Base-by-base conservation (phyloP, 2,888 invertebrate species). In the Caenorhabditis zanzibari region DNA sequence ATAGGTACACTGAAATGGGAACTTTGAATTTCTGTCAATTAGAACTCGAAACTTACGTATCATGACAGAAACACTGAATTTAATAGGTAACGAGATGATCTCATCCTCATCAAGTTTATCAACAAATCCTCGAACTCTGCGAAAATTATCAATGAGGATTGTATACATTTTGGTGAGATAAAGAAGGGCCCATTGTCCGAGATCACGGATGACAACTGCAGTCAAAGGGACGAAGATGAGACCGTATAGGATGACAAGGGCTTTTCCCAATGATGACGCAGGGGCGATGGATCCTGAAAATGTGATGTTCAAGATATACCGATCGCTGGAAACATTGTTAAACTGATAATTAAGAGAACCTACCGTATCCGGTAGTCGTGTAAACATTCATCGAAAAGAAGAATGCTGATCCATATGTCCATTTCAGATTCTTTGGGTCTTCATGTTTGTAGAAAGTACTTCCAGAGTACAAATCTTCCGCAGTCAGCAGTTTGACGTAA, bases 351-450 rank as follows among this genome's bases (percentile, higher is more conserved):
- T n/a, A n/a, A n/a, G n/a, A n/a, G n/a, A n/a, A 47, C 61, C 4
- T 69, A 88, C 88, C 88, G 77, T 88, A 88, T 72, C 88, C 88
- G 1, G 87, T 86, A 22, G 88, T 87, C 14, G 87, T 88, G 81
- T 85, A 88, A 1, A 88, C 85, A 66, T 86, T 88, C 81, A 85
- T 83, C 19, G 86, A 86, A 44, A 85, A 88, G 81, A 88, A 88
- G 56, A 84, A 73, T 1, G 88, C 86, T 3, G 81, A 77, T 24
- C 82, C 80, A 47, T 86, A 88, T 10, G 87, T 85, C 88, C 88
- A 88, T 66, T 85, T 87, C 49, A 84, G 77, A 19, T 86, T 82
- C 10, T 83, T 74, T 24, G 71, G 66, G 26, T 79, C 73, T 54
- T 72, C 83, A 44, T 76, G 74, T 68, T 88, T 88, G 54, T 85